Percentiles rank a stretch among this genome's conserved stretches.
phyloP scores from a whole-genome alignment of 2,113 vertebrate species.

The Callopanchax toddi region DNA sequence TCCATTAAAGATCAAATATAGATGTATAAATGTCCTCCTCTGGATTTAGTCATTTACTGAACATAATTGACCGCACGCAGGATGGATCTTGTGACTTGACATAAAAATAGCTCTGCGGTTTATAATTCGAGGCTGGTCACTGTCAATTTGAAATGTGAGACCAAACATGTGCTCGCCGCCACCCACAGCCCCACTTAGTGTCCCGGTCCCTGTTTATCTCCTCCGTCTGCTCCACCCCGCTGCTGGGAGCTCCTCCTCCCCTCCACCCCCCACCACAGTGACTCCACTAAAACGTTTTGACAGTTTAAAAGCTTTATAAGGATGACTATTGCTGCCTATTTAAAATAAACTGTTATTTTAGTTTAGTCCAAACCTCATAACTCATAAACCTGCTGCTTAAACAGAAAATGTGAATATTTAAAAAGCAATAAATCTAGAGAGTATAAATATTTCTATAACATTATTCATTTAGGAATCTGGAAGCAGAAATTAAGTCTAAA shows the following conservation, averaged over 20 bases:
- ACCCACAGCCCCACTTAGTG: slow-evolving; percentile 31
- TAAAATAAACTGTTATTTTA: too few relatives aligned
- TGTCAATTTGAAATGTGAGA: slow-evolving; percentile 48
- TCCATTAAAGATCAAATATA: background rate
- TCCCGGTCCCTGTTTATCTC: slow-evolving; percentile 26
- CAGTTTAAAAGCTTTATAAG: too few relatives aligned
- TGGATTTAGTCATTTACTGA: background rate
- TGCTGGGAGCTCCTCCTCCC: slow-evolving; percentile 23
- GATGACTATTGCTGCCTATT: too few relatives aligned
- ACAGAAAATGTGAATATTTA: too few relatives aligned
- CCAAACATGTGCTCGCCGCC: background rate
- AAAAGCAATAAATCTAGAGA: too few relatives aligned
- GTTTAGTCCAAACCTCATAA: too few relatives aligned
- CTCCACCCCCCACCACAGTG: slow-evolving; percentile 53
- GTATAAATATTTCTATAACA: too few relatives aligned
- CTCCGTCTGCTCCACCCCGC: slow-evolving; percentile 32
- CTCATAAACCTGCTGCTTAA: too few relatives aligned
- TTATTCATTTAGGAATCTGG: too few relatives aligned
- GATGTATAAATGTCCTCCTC: background rate
- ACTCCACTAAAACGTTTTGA: too few relatives aligned
- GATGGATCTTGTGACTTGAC: slow-evolving; percentile 32
- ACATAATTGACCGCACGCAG: slow-evolving; percentile 47
- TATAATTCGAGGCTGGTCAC: slow-evolving; percentile 29
- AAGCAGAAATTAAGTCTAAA: too few relatives aligned
- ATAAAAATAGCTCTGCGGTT: slow-evolving; percentile 39